Evolutionary conservation across 2,888 invertebrate genomes (phyloP).

Genomic region (Drosophila multiciliata): DNA sequence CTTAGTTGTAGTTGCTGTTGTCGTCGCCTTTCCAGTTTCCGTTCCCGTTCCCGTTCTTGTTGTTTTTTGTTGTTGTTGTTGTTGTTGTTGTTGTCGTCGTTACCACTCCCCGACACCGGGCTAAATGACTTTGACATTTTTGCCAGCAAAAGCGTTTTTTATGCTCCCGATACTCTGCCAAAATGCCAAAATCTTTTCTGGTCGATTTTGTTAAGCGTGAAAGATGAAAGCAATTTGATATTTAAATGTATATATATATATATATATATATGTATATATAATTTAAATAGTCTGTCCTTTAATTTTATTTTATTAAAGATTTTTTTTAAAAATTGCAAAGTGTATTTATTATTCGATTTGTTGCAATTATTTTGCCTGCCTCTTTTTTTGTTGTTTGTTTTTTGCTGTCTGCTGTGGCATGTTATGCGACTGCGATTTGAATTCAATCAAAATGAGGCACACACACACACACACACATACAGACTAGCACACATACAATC

Average conservation of each 20-base stretch:
- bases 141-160: constrained; percentile 43
- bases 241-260: not conserved
- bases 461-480: constrained; percentile 14
- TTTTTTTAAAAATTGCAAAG: constrained; percentile 1
- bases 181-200: not conserved
- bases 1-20: constrained; percentile 22
- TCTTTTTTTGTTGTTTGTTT: constrained; percentile 35
- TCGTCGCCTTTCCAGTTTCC: constrained; percentile 16
- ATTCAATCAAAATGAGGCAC: constrained; percentile 82
- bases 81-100: constrained; percentile 10
- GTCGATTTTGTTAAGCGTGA: not conserved
- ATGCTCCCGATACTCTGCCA: constrained; percentile 37
- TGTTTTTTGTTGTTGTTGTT: constrained; percentile 17
- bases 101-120: constrained; percentile 42
- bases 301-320: no score
- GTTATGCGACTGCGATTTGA: constrained; percentile 81
- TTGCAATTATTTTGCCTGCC: constrained; percentile 10
- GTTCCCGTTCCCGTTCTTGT: constrained; percentile 18
- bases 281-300: no score
- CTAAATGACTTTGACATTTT: constrained; percentile 82
- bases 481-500: not conserved
- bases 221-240: not conserved
- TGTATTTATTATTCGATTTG: constrained; percentile 30
- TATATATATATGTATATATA: no score
- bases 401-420: constrained; percentile 61